Percentiles rank a stretch among this genome's conserved stretches.
phyloP scores from a whole-genome alignment of 1,140 invertebrate genomes.

The Nebria ingens region DNA sequence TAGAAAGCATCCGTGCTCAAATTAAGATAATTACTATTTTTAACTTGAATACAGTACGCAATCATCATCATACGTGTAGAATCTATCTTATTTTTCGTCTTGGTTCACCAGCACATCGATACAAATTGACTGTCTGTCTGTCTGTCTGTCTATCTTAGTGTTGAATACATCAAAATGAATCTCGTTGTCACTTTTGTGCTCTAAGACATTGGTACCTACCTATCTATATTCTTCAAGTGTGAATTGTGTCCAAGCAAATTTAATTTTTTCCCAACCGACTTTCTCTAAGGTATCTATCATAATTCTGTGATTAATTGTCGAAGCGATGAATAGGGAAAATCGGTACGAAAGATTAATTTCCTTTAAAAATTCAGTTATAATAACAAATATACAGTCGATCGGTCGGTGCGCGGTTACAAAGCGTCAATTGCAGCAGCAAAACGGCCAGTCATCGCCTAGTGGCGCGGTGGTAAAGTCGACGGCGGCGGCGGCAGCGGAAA shows the following conservation, averaged over 20 bases:
- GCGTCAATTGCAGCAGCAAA: background rate
- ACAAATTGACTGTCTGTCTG: too few species aligned
- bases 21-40: slow-evolving; percentile 5
- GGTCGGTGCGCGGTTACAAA: background rate
- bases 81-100: background rate
- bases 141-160: too few species aligned
- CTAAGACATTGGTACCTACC: too few species aligned
- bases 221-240: too few species aligned
- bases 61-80: background rate
- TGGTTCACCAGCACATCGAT: too few species aligned
- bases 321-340: background rate
- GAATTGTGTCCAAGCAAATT: too few species aligned
- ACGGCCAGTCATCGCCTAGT: too few species aligned
- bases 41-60: background rate
- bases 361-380: background rate
- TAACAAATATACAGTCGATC: background rate
- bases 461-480: background rate
- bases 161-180: too few species aligned
- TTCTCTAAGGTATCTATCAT: background rate
- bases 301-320: background rate
- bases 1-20: background rate
- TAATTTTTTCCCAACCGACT: background rate
- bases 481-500: background rate
- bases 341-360: background rate
- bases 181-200: too few species aligned